Conservation (phyloP, 1,140 invertebrate genomes). For the Camponotus vicinus region DNA sequence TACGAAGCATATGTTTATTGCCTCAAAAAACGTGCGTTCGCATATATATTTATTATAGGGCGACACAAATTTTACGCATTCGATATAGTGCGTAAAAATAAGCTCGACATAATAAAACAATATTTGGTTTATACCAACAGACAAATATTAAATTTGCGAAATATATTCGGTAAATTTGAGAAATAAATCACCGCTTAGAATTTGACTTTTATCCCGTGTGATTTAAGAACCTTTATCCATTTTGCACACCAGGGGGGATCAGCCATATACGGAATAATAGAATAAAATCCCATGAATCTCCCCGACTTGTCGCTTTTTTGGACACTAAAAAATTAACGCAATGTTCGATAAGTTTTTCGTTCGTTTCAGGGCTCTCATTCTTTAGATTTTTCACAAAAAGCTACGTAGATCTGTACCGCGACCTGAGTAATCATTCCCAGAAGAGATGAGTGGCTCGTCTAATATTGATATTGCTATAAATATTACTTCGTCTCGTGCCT, state of each 20-base stretch:
- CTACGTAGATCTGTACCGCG: neutral
- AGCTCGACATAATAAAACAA: neutral
- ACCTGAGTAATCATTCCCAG: neutral
- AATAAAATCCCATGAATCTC: slow-evolving; percentile 20
- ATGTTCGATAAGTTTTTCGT: neutral
- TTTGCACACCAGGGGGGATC: neutral
- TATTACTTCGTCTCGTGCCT: neutral
- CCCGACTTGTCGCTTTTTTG: neutral
- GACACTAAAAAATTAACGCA: neutral
- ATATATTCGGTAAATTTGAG: neutral
- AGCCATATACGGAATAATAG: neutral
- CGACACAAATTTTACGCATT: slow-evolving; percentile 15
- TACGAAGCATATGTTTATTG: slow-evolving; percentile 20
- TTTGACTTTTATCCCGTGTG: slow-evolving; percentile 9
- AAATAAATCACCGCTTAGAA: slow-evolving; percentile 21
- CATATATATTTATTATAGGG: neutral
- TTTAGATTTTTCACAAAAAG: neutral
- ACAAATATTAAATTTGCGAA: slow-evolving; percentile 28
- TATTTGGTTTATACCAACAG: neutral
- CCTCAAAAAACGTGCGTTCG: slow-evolving; percentile 13
- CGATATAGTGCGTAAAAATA: neutral
- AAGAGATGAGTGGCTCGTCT: neutral
- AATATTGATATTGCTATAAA: slow-evolving; percentile 23
- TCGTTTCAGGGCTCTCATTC: neutral
- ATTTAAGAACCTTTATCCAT: slow-evolving; percentile 39